A percentile compares a stretch with the other conserved stretches of the same genome.
Conservation (phyloP, 1,140 invertebrate species). For the Globodera rostochiensis region DNA sequence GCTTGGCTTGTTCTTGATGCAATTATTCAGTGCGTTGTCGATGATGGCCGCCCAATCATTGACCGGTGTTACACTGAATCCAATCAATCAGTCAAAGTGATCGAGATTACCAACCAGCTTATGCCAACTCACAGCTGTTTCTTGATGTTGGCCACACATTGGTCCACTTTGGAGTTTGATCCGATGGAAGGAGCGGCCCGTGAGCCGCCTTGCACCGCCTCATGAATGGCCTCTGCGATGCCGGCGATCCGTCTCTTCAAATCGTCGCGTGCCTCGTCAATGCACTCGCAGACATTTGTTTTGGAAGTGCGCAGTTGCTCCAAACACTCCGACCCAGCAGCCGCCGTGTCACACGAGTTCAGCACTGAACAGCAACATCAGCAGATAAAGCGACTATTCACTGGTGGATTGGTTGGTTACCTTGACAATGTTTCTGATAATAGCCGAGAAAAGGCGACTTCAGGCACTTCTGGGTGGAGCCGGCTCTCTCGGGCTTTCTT, state of each 20-base stretch:
- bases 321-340: constrained; percentile 43
- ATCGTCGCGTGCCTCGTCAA: constrained; percentile 62
- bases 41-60: constrained; percentile 65
- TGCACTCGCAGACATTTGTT: constrained; percentile 60
- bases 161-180: constrained; percentile 53
- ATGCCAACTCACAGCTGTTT: constrained; percentile 55
- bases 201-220: constrained; percentile 43
- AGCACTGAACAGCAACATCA: constrained; percentile 40
- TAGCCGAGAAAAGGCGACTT: constrained; percentile 60
- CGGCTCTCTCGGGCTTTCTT: constrained; percentile 60
- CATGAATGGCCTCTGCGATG: constrained; percentile 62
- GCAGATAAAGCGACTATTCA: constrained; percentile 9
- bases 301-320: constrained; percentile 44
- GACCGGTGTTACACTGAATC: constrained; percentile 59
- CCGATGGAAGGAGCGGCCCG: constrained; percentile 37
- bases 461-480: constrained; percentile 53
- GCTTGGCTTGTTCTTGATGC: constrained; percentile 63
- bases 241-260: constrained; percentile 60
- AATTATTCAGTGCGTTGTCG: constrained; percentile 59
- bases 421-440: constrained; percentile 44
- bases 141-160: constrained; percentile 64
- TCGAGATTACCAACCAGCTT: not conserved
- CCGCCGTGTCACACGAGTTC: constrained; percentile 48
- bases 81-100: not conserved
- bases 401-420: constrained; percentile 15